These are phyloP conservation scores for Hippocampus mohnikei DNA, from an alignment of 2,113 vertebrate species.

Conservation along the genomic window DNA sequence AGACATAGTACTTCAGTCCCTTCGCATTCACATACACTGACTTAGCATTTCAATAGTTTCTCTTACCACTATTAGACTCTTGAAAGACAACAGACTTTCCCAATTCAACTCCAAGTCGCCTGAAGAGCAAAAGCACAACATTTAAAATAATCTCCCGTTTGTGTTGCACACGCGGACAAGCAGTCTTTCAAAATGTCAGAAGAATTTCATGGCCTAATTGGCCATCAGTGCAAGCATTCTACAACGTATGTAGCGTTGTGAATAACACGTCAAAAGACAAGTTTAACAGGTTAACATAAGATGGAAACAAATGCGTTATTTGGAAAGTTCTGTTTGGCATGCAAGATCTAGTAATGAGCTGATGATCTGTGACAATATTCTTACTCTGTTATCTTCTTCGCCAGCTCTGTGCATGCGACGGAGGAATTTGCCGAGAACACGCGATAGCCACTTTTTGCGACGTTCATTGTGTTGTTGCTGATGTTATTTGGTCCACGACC, in stretches of 20 bases:
- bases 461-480: slow-evolving; percentile 79
- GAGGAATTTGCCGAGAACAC: slow-evolving; percentile 95
- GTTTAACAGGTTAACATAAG: background rate
- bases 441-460: slow-evolving; percentile 87
- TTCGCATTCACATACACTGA: no score
- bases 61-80: slow-evolving; percentile 91
- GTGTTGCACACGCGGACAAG: background rate
- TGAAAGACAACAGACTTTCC: slow-evolving; percentile 96
- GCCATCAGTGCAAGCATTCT: background rate
- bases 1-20: background rate
- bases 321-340: background rate
- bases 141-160: background rate
- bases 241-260: background rate
- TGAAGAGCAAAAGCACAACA: slow-evolving; percentile 48
- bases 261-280: background rate
- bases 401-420: slow-evolving; percentile 88
- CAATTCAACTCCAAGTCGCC: slow-evolving; percentile 90
- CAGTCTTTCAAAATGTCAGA: background rate
- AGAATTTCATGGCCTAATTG: background rate
- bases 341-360: background rate
- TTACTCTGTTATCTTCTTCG: slow-evolving; percentile 94
- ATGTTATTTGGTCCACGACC: background rate
- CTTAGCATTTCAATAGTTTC: no score
- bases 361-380: background rate
- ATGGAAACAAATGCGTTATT: background rate